phyloP scores from a whole-genome alignment of 2,888 invertebrate genomes.

The Malacosoma neustria region DNA sequence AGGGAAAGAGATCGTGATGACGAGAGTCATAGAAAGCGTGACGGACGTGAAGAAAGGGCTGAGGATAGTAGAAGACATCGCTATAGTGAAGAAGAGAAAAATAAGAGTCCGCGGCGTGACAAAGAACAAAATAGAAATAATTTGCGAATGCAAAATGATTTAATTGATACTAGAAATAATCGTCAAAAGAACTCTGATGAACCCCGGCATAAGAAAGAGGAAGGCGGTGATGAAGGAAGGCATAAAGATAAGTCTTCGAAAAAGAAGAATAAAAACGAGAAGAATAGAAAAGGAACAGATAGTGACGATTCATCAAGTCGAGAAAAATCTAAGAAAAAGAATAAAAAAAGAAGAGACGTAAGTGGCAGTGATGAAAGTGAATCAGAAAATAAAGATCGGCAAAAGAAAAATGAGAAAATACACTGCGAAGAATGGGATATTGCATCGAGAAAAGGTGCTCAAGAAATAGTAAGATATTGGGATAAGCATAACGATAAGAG shows the following conservation, averaged over 20 bases:
- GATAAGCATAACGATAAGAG: constrained; percentile 20
- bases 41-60: not conserved
- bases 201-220: not conserved
- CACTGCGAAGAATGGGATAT: not conserved
- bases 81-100: constrained; percentile 6
- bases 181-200: not conserved
- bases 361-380: constrained; percentile 2
- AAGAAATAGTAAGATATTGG: constrained; percentile 26
- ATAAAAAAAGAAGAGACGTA: constrained; percentile 9
- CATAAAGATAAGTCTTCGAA: constrained; percentile 4
- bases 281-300: constrained; percentile 5
- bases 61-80: not conserved
- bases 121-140: constrained; percentile 2
- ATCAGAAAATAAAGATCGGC: constrained; percentile 4
- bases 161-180: constrained; percentile 2
- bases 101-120: constrained; percentile 1
- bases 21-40: not conserved
- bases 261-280: constrained; percentile 5
- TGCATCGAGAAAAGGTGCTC: constrained; percentile 12
- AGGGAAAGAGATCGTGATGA: constrained; percentile 5
- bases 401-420: constrained; percentile 3
- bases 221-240: constrained; percentile 1
- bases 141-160: constrained; percentile 4
- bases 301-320: constrained; percentile 7
- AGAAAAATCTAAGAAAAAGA: constrained; percentile 10